Evolutionary conservation across 2,113 vertebrate genomes (phyloP), one percentile per base, ranked within the genome.

Genomic region (Euleptes europaea): DNA sequence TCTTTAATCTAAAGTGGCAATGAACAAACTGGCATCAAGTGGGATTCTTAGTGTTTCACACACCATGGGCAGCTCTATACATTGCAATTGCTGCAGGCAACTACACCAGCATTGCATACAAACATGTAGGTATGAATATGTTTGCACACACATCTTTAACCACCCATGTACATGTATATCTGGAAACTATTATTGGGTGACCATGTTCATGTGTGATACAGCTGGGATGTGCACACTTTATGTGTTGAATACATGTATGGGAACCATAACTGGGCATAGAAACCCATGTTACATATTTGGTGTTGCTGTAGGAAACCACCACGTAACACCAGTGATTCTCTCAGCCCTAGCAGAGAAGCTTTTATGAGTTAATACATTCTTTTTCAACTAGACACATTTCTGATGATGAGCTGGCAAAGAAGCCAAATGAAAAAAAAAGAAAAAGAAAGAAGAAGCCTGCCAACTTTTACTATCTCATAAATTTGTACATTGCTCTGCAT

Each of bases 321-420:
- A 42, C 21, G 15, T 72, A 72, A 42, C 21, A 42, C 38, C 3
- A 12, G 3, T 19, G 9, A 1, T 4, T 10, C 23, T 42, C 77
- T 91, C 75, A 15, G 76, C 5, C 57, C 19, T 88, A 89, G 86
- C 86, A 54, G 91, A 88, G 91, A 66, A 82, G 82, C 38, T 70
- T 90, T 35, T 89, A 89, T 88, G 91, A 95, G 85, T 90, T 89
- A 72, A 89, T 87, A 86, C 92, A 93, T 95, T 96, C 92, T 94
- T 57, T 92, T 90, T 92, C 95, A 95, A 82, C 90, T 83, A 90
- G 77, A 95, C 83, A 47, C 72, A 91, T 90, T 95, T 94, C 85
- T 92, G 90, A 89, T 85, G 92, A 88, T 0, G 80, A 69, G 17
- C 1, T 87, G 91, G 21, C 38, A 85, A 33, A 1, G 6, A 42